Percentiles rank a stretch among this genome's conserved stretches.
These are phyloP conservation scores for Tiliacea citrago DNA, from an alignment of 2,888 invertebrate species.

Conservation along the genomic window DNA sequence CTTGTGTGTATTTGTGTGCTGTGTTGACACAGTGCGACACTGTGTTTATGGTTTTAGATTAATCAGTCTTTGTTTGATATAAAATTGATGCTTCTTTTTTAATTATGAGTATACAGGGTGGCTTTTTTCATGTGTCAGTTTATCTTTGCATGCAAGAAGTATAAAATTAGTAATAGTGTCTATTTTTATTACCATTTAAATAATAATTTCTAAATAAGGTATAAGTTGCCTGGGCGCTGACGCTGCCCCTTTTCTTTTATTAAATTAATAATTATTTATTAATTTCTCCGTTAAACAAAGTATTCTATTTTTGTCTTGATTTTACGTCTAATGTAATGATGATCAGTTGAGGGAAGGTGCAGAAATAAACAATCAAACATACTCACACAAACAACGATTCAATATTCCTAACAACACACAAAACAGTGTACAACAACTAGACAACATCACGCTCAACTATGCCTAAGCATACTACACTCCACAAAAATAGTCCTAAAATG, in stretches of 20 bases:
- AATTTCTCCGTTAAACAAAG: no score
- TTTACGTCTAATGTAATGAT: not conserved
- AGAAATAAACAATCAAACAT: not conserved
- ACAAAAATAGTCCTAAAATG: constrained; percentile 22
- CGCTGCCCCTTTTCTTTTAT: no score
- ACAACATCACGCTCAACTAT: not conserved
- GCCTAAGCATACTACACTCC: not conserved
- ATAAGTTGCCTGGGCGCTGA: no score
- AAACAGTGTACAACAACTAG: not conserved
- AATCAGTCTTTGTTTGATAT: constrained; percentile 40
- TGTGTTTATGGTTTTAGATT: constrained; percentile 14
- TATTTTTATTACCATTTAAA: not conserved
- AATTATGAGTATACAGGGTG: constrained; percentile 2
- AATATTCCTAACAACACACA: not conserved
- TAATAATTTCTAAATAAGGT: not conserved
- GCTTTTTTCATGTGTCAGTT: not conserved
- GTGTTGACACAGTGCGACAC: constrained; percentile 37
- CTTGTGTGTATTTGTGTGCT: constrained; percentile 39
- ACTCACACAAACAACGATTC: not conserved
- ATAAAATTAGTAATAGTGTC: not conserved
- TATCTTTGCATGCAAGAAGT: not conserved
- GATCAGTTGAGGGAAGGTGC: not conserved
- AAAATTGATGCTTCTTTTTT: constrained; percentile 33
- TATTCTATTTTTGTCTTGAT: not conserved
- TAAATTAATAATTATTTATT: no score